phyloP scores from a whole-genome alignment of 2,888 invertebrate genomes.

The Epiblema foenella region DNA sequence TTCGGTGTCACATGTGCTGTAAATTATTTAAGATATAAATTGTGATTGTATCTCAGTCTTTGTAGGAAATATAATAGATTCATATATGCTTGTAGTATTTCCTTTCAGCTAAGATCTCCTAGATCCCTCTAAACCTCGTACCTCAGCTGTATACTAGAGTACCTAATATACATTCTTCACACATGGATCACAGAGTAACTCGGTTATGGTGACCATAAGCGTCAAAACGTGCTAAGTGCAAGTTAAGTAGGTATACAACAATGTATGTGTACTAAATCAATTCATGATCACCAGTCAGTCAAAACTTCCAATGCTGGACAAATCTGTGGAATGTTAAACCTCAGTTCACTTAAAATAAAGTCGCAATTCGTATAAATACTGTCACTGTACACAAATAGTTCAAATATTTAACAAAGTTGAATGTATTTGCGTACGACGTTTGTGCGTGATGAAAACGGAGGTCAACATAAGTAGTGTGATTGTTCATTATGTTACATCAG shows the following conservation, averaged over 20 bases:
- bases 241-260: not conserved
- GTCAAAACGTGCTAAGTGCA: not conserved
- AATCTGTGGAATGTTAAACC: not conserved
- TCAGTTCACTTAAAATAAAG: not conserved
- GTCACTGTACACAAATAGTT: not conserved
- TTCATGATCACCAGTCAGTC: not conserved
- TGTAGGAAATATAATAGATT: no score
- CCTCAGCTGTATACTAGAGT: no score
- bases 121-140: no score
- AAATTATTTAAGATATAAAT: no score
- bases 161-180: no score
- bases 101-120: no score
- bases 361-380: not conserved
- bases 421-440: not conserved
- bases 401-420: not conserved
- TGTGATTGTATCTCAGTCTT: no score
- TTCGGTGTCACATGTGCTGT: no score
- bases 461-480: conserved; percentile 8
- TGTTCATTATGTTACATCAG: conserved; percentile 26
- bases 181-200: not conserved
- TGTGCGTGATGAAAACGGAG: conserved; percentile 11
- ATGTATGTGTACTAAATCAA: not conserved
- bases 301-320: not conserved
- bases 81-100: no score
- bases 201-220: not conserved